These are phyloP conservation scores for Paramuricea clavata DNA, from an alignment of 92 coral and sea anemone species.

Conservation along the genomic window DNA sequence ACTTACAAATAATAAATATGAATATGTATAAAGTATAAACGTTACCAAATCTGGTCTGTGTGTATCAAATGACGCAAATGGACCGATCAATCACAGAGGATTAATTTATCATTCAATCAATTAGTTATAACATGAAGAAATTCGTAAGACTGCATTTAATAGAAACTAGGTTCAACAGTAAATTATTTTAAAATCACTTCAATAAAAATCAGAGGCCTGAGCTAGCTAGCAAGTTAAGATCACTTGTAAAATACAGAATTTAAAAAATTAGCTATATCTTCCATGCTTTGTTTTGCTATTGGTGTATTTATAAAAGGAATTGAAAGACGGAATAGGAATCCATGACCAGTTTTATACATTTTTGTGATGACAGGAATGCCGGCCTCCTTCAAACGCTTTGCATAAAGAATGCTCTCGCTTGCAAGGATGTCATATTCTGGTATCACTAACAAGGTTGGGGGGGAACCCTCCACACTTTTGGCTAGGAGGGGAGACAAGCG, in stretches of 20 bases:
- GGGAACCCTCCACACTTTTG: slow-evolving; percentile 75
- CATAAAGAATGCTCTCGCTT: slow-evolving; percentile 84
- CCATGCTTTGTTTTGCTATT: neutral
- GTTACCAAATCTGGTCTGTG: no score
- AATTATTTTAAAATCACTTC: no score
- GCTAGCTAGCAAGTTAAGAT: no score
- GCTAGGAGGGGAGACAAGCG: slow-evolving; percentile 88
- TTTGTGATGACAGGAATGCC: slow-evolving; percentile 70
- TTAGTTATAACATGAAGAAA: no score
- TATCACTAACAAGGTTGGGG: slow-evolving; percentile 75
- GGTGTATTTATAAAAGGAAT: neutral
- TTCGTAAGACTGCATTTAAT: no score
- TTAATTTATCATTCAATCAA: no score
- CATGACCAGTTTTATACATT: slow-evolving; percentile 83
- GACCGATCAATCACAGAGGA: no score
- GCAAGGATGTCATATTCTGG: slow-evolving; percentile 84
- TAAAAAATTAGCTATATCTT: slow-evolving; percentile 7
- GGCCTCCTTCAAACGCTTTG: slow-evolving; percentile 68
- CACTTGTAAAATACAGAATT: neutral
- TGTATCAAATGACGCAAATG: no score
- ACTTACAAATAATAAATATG: no score
- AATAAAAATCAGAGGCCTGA: no score
- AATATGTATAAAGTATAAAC: no score
- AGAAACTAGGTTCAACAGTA: no score
- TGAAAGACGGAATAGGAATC: slow-evolving; percentile 34